Evolutionary conservation across 2,888 invertebrate genomes (phyloP).

Genomic region (Spicauda simplicius): DNA sequence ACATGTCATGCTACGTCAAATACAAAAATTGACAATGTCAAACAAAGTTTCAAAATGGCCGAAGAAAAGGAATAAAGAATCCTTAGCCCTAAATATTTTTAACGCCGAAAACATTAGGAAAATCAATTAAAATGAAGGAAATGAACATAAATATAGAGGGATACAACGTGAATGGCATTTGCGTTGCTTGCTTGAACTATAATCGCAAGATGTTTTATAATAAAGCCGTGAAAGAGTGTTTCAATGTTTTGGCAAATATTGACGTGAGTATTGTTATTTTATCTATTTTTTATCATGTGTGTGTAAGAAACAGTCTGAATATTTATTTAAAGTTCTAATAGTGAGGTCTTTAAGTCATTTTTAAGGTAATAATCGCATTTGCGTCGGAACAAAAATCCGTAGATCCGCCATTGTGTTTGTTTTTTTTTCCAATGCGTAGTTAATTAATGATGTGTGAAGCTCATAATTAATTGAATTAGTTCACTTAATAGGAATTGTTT

Average conservation of each 20-base stretch:
- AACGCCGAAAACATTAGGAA: slow-evolving; percentile 16
- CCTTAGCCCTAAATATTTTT: slow-evolving; percentile 57
- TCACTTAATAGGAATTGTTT: neutral
- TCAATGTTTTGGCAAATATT: slow-evolving; percentile 66
- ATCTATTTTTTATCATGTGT: neutral
- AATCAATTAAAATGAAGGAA: slow-evolving; percentile 63
- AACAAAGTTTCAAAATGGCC: slow-evolving; percentile 63
- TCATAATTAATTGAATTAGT: no score
- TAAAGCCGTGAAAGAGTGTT: slow-evolving; percentile 63
- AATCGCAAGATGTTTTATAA: slow-evolving; percentile 71
- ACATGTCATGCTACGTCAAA: neutral
- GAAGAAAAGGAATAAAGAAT: slow-evolving; percentile 76
- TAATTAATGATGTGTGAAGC: no score
- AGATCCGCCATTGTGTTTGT: slow-evolving; percentile 60
- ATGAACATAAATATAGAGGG: slow-evolving; percentile 80
- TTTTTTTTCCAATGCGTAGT: slow-evolving; percentile 3
- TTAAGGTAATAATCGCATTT: slow-evolving; percentile 46
- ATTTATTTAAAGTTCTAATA: neutral
- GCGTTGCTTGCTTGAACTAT: slow-evolving; percentile 76
- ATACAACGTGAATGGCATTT: slow-evolving; percentile 78
- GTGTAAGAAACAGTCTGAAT: neutral
- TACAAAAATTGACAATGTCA: slow-evolving; percentile 7
- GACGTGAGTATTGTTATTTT: slow-evolving; percentile 61
- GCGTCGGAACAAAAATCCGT: slow-evolving; percentile 71
- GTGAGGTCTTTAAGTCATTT: slow-evolving; percentile 47